Evolutionary conservation across 2,113 vertebrate species (phyloP).

Genomic region (Bucco capensis): DNA sequence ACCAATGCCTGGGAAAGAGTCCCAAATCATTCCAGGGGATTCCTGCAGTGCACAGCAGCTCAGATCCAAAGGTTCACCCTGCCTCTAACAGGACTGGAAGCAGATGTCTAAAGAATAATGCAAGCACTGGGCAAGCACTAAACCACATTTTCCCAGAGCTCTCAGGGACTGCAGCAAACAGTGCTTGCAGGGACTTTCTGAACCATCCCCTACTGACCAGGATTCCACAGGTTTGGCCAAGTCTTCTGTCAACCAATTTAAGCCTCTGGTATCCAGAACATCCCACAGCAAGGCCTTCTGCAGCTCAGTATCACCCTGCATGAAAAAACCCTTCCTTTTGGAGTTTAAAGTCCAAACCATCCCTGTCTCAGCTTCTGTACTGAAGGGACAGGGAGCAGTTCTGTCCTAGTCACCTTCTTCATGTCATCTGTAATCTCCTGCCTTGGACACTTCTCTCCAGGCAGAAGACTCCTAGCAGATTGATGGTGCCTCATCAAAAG

Average conservation of each 20-base stretch:
- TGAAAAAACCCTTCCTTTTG: background rate
- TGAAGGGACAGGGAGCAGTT: background rate
- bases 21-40: background rate
- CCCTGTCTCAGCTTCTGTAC: background rate
- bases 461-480: background rate
- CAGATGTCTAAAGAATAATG: background rate
- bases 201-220: background rate
- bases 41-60: background rate
- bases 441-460: background rate
- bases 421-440: background rate
- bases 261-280: background rate
- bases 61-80: background rate
- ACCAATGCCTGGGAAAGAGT: background rate
- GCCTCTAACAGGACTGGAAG: background rate
- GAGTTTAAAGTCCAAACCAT: background rate
- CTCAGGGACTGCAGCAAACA: background rate
- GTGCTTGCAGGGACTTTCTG: background rate
- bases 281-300: rapidly evolving
- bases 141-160: background rate
- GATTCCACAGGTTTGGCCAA: background rate
- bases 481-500: background rate
- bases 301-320: background rate
- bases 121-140: background rate
- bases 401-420: background rate
- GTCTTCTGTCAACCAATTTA: background rate